phyloP scores from a whole-genome alignment of 2,113 vertebrate species.

The Acinonyx jubatus region DNA sequence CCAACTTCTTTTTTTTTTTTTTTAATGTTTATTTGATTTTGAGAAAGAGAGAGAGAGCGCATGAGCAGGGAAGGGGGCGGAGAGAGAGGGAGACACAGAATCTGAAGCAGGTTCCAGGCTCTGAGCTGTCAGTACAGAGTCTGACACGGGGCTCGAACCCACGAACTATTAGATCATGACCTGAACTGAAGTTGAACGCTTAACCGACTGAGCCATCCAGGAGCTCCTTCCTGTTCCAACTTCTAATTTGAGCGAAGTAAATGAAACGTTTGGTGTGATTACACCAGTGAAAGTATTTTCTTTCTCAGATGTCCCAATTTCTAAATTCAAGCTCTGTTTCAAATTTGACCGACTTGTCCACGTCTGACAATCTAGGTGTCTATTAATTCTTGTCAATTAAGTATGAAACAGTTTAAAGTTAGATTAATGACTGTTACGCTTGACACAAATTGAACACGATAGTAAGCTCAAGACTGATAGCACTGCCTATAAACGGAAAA shows the following conservation, averaged over 20 bases:
- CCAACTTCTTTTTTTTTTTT: not conserved
- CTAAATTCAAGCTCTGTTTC: not conserved
- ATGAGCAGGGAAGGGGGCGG: no score
- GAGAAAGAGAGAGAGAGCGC: no score
- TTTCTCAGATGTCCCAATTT: not conserved
- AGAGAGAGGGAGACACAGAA: no score
- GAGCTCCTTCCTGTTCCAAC: not conserved
- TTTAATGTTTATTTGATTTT: no score
- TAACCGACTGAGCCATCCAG: no score
- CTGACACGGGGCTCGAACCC: no score
- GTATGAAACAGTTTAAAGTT: not conserved
- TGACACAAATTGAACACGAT: not conserved
- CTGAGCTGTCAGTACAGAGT: no score
- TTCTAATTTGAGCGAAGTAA: not conserved
- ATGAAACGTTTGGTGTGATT: rapidly evolving
- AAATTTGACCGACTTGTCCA: not conserved
- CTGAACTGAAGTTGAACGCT: no score
- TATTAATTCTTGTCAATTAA: not conserved
- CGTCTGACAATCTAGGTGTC: not conserved
- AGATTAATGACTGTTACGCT: no score
- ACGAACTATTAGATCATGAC: no score
- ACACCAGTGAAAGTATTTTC: not conserved
- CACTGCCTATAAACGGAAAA: not conserved
- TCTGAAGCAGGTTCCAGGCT: no score
- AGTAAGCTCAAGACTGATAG: not conserved